These are phyloP conservation scores for Antheraea assamensis DNA, from an alignment of 2,888 invertebrate species.

Conservation along the genomic window DNA sequence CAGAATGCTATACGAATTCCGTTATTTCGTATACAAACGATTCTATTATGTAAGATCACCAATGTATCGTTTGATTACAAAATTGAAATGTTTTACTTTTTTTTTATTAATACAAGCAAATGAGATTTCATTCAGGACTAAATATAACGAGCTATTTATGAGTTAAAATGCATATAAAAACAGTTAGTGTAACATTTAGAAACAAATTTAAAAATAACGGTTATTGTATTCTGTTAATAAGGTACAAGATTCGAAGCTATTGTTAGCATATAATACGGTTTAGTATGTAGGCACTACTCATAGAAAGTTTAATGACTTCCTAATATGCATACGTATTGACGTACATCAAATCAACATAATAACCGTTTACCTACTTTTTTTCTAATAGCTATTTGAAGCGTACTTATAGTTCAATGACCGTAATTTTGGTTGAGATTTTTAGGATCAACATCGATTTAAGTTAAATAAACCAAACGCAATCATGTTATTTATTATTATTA, in stretches of 20 bases:
- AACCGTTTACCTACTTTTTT: background rate
- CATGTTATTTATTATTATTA: background rate
- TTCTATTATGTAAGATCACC: background rate
- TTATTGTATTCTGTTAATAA: background rate
- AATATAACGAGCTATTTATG: background rate
- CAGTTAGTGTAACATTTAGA: too few relatives aligned
- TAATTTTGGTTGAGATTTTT: background rate
- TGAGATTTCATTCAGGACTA: background rate
- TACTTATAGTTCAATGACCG: constrained; percentile 5
- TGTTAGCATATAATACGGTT: background rate
- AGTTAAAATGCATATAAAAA: too few relatives aligned
- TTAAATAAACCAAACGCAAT: background rate
- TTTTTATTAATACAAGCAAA: too few relatives aligned
- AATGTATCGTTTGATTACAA: too few relatives aligned
- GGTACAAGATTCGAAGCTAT: background rate
- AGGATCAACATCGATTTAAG: background rate
- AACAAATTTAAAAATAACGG: too few relatives aligned
- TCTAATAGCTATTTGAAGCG: background rate
- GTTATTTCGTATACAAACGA: background rate
- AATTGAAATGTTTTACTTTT: too few relatives aligned
- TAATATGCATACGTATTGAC: background rate
- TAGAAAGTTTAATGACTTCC: background rate
- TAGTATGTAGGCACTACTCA: background rate
- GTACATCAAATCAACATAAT: background rate
- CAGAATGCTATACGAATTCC: constrained; percentile 23